phyloP scores from a whole-genome alignment of 1,140 invertebrate genomes.

The Drosophila kurseongensis region DNA sequence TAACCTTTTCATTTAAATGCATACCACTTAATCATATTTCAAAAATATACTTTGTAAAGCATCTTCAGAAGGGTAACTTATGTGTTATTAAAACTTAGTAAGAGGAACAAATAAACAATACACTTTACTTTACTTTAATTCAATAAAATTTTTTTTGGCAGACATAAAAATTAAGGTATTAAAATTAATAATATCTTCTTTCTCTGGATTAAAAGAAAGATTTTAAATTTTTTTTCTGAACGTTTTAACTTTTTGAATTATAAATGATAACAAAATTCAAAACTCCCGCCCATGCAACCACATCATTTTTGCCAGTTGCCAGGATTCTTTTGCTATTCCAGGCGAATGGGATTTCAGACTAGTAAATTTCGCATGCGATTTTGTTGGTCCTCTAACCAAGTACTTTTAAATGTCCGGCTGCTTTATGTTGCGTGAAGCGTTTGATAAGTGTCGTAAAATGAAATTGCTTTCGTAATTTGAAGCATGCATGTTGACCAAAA shows the following conservation, averaged over 20 bases:
- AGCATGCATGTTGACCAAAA: conserved; percentile 13
- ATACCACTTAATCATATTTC: neutral
- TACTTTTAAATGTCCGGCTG: conserved; percentile 26
- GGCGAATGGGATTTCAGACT: conserved; percentile 1
- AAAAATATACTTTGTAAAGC: neutral
- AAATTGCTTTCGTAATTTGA: conserved; percentile 43
- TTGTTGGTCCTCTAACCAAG: conserved; percentile 2
- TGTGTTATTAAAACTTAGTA: neutral
- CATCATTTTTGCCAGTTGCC: neutral
- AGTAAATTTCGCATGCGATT: conserved; percentile 10
- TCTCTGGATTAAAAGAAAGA: too few species aligned
- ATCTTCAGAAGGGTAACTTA: neutral
- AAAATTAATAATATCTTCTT: too few species aligned
- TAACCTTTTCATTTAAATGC: neutral
- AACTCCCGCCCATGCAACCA: neutral
- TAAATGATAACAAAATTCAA: neutral
- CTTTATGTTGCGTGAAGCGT: conserved; percentile 52
- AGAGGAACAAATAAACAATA: neutral
- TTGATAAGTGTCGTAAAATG: conserved; percentile 56
- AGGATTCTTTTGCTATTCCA: neutral
- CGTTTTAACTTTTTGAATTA: neutral
- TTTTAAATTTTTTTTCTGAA: neutral
- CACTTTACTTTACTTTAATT: neutral
- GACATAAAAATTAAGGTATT: too few species aligned
- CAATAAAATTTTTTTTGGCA: too few species aligned